Percentiles rank a stretch among this genome's conserved stretches.
phyloP scores from a whole-genome alignment of 2,113 vertebrate genomes.

The Egretta garzetta region DNA sequence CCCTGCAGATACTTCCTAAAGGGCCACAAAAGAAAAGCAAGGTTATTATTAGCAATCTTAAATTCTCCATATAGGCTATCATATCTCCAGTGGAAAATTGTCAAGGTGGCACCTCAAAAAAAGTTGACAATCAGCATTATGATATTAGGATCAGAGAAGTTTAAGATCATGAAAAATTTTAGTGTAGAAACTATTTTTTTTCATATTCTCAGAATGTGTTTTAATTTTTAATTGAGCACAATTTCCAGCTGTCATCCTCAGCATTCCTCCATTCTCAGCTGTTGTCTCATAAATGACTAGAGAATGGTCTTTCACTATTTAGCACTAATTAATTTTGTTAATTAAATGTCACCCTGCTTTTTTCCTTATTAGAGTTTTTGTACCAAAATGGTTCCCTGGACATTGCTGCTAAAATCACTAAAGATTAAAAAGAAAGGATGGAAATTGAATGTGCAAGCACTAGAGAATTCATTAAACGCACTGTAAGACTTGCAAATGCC shows the following conservation, averaged over 20 bases:
- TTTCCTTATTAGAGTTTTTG: conserved; percentile 60
- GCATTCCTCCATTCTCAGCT: conserved; percentile 48
- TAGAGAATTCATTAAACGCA: conserved; percentile 44
- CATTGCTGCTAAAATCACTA: conserved; percentile 41
- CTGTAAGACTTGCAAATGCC: conserved; percentile 47
- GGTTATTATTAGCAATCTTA: background rate
- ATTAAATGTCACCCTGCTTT: conserved; percentile 67
- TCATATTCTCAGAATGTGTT: background rate
- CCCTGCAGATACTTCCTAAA: background rate
- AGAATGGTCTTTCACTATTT: conserved; percentile 57
- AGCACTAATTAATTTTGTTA: conserved; percentile 70
- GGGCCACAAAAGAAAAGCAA: background rate
- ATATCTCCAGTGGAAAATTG: background rate
- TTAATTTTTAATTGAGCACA: conserved; percentile 49
- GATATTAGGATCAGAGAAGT: background rate
- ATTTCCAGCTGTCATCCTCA: conserved; percentile 57
- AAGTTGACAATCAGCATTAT: background rate
- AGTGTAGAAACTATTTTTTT: background rate
- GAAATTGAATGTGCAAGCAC: conserved; percentile 53
- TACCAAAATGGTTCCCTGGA: conserved; percentile 60
- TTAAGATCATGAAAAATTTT: background rate
- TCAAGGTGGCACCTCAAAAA: background rate
- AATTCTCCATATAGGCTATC: background rate
- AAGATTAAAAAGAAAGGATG: conserved; percentile 62
- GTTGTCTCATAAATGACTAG: conserved; percentile 52